Percentiles rank a stretch among this genome's conserved stretches.
These are phyloP conservation scores for Alentia gelatinosa DNA, from an alignment of 2,888 invertebrate species.

Conservation along the genomic window DNA sequence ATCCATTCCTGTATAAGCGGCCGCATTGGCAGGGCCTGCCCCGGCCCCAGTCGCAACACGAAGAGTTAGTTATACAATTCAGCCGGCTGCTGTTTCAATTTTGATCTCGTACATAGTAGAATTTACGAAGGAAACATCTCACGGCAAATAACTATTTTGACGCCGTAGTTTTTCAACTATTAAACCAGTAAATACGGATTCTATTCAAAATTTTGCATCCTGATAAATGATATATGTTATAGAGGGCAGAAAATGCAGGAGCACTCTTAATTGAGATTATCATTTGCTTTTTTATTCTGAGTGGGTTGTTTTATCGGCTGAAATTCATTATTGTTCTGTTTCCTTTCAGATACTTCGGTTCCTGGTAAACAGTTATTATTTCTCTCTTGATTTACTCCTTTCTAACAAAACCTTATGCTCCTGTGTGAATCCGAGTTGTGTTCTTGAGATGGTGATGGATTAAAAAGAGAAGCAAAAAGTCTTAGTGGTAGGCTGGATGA, in stretches of 20 bases:
- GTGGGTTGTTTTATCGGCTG: conserved; percentile 42
- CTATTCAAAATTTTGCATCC: neutral
- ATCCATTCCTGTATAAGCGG: conserved; percentile 30
- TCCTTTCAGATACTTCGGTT: conserved; percentile 44
- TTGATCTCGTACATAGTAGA: no score
- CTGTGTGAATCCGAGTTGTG: conserved; percentile 37
- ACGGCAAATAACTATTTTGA: no score
- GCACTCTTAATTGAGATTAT: conserved; percentile 29
- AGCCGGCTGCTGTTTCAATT: neutral
- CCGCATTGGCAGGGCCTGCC: neutral
- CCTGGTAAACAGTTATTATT: conserved; percentile 44
- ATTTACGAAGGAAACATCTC: no score
- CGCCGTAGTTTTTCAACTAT: neutral
- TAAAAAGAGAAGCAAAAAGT: neutral
- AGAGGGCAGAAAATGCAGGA: conserved; percentile 36
- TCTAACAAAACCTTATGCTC: conserved; percentile 45
- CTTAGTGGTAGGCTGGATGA: conserved; percentile 4
- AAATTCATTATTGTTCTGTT: conserved; percentile 47
- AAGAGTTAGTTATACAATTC: neutral
- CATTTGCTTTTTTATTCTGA: conserved; percentile 25
- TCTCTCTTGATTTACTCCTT: conserved; percentile 32
- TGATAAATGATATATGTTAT: neutral
- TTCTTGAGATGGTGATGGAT: conserved; percentile 26
- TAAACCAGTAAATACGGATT: neutral
- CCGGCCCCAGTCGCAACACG: neutral